Evolutionary conservation across 2,888 invertebrate species (phyloP), one percentile per base, ranked within the genome.

Genomic region (Hypomecis punctinalis): DNA sequence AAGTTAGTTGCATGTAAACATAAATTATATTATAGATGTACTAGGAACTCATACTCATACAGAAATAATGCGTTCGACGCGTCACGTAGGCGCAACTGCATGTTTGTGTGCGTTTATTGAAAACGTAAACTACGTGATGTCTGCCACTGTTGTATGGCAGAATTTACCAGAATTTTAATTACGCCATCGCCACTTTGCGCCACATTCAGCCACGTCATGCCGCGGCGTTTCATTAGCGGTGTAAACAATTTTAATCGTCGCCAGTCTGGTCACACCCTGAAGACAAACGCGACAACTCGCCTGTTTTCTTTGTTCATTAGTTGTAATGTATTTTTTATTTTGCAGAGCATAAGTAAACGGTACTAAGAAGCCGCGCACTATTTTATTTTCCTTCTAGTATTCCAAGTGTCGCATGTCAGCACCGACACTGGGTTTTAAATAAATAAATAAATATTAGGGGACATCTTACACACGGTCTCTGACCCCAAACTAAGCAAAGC

Each of bases 181-280:
- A 85, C 83, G 75, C 77, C 76, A 78, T 78, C 75, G 76, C 71
- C 71, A 70, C 69, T 71, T 72, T 67, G 67, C 70, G 69, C 72
- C 72, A 68, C 73, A 76, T 78, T 78, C 74, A 73, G 80, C 77
- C 77, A 68, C 78, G 88, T 83, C 85, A 84, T 81, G 85, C 79
- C 83, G 84, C 79, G 78, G 76, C 78, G 83, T 84, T 89, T 89
- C 88, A 90, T 90, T 90, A 89, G 83, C 77, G 77, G 81, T 81
- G 88, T 82, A 89, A 90, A 90, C 89, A 90, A 80, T 85, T 88
- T 88, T 88, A 89, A 88, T 87, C 85, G 84, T 71, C 72, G 74
- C 71, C 79, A 79, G 79, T 81, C 76, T 75, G 73, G 80, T 78
- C 88, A 81, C 87, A 77, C 88, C 87, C 80, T 81, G 57, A 61